Conservation (phyloP, 1,140 invertebrate genomes). For the Drosophila nigromelanica region DNA sequence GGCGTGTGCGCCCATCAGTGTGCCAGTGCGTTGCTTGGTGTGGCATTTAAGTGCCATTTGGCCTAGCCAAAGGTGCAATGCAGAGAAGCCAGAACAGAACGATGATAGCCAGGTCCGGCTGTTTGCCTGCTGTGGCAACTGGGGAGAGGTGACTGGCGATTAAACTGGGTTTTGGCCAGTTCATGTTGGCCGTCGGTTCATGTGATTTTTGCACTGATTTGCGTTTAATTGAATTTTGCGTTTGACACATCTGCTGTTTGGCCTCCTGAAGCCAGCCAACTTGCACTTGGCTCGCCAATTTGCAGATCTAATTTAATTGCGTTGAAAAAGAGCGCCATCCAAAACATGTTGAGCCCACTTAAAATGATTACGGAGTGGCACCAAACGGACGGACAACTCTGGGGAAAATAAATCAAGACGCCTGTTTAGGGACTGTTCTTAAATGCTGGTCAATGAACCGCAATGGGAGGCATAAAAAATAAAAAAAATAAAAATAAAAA, state of each 20-base stretch:
- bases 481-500: constrained; percentile 2
- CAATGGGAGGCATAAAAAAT: constrained; percentile 34
- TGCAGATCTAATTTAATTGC: constrained; percentile 56
- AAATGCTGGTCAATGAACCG: constrained; percentile 71
- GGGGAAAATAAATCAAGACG: constrained; percentile 66
- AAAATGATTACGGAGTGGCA: constrained; percentile 32
- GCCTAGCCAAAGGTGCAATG: constrained; percentile 42
- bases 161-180: not conserved
- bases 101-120: constrained; percentile 56
- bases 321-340: constrained; percentile 21
- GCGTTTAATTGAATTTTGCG: constrained; percentile 78
- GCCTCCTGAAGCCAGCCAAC: not conserved
- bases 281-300: constrained; percentile 37
- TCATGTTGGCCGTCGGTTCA: constrained; percentile 15
- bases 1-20: not conserved
- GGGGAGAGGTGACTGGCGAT: no score
- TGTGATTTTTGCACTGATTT: constrained; percentile 75
- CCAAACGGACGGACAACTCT: constrained; percentile 21
- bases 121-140: constrained; percentile 10
- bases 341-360: constrained; percentile 64
- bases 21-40: constrained; percentile 27
- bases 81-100: constrained; percentile 19
- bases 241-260: constrained; percentile 48
- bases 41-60: constrained; percentile 53
- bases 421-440: constrained; percentile 12